Conservation (phyloP, 2,888 invertebrate genomes). For the Oithona nana region DNA sequence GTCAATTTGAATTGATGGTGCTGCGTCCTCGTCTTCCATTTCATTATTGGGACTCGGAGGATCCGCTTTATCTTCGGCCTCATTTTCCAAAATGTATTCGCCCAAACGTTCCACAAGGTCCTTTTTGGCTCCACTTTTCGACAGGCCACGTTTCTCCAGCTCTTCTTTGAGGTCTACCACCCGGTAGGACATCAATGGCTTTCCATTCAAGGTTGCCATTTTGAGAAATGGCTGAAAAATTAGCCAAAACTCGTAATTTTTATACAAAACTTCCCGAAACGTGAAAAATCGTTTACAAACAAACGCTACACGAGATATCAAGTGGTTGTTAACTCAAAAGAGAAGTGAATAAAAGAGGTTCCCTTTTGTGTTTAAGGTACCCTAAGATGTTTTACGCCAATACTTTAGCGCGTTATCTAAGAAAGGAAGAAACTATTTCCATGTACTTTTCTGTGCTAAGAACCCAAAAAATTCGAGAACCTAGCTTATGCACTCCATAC, state of each 20-base stretch:
- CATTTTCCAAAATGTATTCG: neutral
- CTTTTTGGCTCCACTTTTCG: slow-evolving; percentile 16
- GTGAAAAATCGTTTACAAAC: too few relatives aligned
- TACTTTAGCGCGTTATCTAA: too few relatives aligned
- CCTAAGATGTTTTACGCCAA: too few relatives aligned
- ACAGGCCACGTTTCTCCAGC: slow-evolving; percentile 11
- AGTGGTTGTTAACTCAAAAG: neutral
- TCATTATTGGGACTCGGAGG: neutral
- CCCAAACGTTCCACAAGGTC: slow-evolving; percentile 11
- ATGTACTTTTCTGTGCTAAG: too few relatives aligned
- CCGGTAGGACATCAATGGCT: neutral
- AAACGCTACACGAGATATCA: neutral
- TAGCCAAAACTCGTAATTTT: too few relatives aligned
- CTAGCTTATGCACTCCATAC: too few relatives aligned
- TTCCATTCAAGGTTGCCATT: neutral
- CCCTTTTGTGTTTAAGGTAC: too few relatives aligned
- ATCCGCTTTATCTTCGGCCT: neutral
- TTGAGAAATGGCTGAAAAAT: too few relatives aligned
- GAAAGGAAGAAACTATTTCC: too few relatives aligned
- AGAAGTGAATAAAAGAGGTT: too few relatives aligned
- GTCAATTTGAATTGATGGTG: neutral
- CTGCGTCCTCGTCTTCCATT: neutral
- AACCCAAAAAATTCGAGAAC: too few relatives aligned
- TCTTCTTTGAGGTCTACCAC: slow-evolving; percentile 16
- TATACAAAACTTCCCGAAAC: too few relatives aligned